These are phyloP conservation scores for Diaprepes abbreviatus DNA, from an alignment of 2,888 invertebrate species.

Conservation along the genomic window DNA sequence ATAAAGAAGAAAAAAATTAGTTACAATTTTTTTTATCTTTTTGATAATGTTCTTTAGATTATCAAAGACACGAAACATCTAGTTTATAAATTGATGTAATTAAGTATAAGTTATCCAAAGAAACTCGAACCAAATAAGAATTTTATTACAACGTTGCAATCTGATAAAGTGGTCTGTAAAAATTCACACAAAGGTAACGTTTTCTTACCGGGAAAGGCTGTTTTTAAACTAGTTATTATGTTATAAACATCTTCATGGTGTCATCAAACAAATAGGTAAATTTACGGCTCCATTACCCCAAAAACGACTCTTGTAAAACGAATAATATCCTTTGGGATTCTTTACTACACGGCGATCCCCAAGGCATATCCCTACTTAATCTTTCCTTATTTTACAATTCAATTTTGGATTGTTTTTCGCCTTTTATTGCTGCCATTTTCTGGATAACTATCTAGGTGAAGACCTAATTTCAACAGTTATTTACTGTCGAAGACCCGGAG, in stretches of 20 bases:
- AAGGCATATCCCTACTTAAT: background rate
- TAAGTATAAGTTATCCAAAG: too few species aligned
- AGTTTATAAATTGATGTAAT: too few species aligned
- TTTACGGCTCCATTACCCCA: background rate
- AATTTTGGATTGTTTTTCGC: conserved; percentile 35
- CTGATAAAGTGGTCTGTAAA: too few species aligned
- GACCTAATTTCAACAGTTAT: conserved; percentile 43
- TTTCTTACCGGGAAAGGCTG: too few species aligned
- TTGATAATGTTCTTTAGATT: too few species aligned
- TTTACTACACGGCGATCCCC: background rate
- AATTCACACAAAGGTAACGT: too few species aligned
- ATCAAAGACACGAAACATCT: too few species aligned
- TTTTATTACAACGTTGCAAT: too few species aligned
- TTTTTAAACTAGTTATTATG: too few species aligned
- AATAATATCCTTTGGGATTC: background rate
- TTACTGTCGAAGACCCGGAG: conserved; percentile 26
- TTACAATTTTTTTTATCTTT: too few species aligned
- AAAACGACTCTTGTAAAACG: background rate
- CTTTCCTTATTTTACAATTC: conserved; percentile 23
- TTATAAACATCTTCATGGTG: background rate
- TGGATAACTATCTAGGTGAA: conserved; percentile 39
- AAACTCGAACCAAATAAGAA: too few species aligned
- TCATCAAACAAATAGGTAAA: background rate
- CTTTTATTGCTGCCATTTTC: conserved; percentile 36
- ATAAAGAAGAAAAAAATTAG: too few species aligned